These are phyloP conservation scores for Rhimphoctona megacephalus DNA, from an alignment of 2,888 invertebrate species.

Conservation along the genomic window DNA sequence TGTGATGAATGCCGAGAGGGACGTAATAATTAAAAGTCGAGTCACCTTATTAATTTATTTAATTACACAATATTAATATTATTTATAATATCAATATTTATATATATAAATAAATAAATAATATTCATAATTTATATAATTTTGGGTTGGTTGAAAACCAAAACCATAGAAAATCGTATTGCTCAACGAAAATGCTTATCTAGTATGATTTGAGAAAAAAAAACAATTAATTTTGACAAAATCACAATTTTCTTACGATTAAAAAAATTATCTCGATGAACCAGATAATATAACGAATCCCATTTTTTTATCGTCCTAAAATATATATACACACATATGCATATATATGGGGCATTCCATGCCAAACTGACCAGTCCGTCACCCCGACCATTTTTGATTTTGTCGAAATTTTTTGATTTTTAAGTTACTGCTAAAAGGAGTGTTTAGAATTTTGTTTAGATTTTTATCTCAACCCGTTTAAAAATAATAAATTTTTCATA, in stretches of 20 bases:
- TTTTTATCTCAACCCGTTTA: too few relatives aligned
- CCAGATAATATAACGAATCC: background rate
- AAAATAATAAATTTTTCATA: too few relatives aligned
- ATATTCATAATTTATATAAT: slow-evolving; percentile 9
- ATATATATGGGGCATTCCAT: too few relatives aligned
- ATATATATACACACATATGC: background rate
- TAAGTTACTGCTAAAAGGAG: too few relatives aligned
- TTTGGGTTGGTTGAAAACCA: slow-evolving; percentile 1
- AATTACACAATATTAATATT: slow-evolving; percentile 52
- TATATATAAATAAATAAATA: slow-evolving; percentile 6
- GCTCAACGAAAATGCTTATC: background rate
- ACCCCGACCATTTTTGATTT: too few relatives aligned
- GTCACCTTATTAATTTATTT: slow-evolving; percentile 42
- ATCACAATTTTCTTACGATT: background rate
- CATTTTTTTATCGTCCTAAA: background rate
- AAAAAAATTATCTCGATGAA: background rate
- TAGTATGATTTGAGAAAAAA: background rate
- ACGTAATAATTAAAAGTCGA: slow-evolving; percentile 34
- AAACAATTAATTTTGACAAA: background rate
- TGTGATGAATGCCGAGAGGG: slow-evolving; percentile 21
- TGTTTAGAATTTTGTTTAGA: too few relatives aligned
- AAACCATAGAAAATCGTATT: background rate
- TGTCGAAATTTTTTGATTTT: too few relatives aligned
- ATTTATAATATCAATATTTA: slow-evolving; percentile 1
- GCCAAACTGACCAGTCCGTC: too few relatives aligned